Evolutionary conservation across 2,888 invertebrate species (phyloP).

Genomic region (Conomelus anceps): DNA sequence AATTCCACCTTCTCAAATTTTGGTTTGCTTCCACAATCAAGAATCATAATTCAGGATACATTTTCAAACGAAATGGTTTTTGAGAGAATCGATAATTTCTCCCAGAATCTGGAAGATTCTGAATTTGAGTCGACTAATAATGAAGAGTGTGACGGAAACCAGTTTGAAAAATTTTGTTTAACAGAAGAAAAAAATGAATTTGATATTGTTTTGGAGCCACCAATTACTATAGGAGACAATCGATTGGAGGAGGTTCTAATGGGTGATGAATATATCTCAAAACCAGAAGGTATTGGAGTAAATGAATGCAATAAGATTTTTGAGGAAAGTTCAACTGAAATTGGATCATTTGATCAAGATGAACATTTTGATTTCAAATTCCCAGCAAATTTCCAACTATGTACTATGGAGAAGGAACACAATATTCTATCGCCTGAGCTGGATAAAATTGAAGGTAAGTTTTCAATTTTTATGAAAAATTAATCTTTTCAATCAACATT

Average conservation of each 20-base stretch:
- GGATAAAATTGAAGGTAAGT: not conserved
- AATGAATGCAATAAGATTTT: not conserved
- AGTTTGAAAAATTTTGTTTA: not conserved
- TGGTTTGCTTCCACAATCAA: not conserved
- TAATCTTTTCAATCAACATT: no score
- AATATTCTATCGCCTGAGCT: not conserved
- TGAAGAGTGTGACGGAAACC: no score
- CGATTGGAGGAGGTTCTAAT: not conserved
- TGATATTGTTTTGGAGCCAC: not conserved
- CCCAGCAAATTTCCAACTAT: not conserved
- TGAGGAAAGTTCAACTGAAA: not conserved
- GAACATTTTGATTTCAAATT: not conserved
- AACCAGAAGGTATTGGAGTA: no score
- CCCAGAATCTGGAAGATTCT: not conserved
- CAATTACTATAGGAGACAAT: not conserved
- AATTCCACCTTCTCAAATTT: not conserved
- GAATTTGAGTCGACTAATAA: not conserved
- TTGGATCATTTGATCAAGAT: not conserved
- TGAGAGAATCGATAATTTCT: not conserved
- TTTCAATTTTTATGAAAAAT: no score
- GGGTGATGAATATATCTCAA: no score
- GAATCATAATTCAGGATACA: not conserved
- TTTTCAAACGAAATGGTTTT: not conserved
- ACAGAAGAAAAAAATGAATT: no score
- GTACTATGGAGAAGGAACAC: not conserved